Evolutionary conservation across 2,888 invertebrate genomes (phyloP).

Genomic region (Platerodrilus igneus): DNA sequence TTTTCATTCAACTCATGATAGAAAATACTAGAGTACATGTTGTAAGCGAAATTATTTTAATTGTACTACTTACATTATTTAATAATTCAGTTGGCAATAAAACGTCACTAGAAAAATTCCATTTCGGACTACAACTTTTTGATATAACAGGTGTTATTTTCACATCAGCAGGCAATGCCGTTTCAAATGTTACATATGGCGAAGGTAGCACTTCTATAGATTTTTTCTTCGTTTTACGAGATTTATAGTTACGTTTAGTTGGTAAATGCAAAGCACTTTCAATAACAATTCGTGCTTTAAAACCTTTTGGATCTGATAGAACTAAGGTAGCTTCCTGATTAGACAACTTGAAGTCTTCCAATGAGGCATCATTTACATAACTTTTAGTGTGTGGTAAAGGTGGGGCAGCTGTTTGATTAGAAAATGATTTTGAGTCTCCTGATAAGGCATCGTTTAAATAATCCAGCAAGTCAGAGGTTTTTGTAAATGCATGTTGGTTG

Average conservation of each 20-base stretch:
- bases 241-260: slow-evolving; percentile 41
- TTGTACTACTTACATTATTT: slow-evolving; percentile 53
- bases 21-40: no score
- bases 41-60: no score
- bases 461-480: slow-evolving; percentile 44
- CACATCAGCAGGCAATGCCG: slow-evolving; percentile 36
- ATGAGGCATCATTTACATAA: no score
- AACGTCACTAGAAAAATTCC: slow-evolving; percentile 54
- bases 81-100: slow-evolving; percentile 50
- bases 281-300: slow-evolving; percentile 53
- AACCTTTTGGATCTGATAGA: slow-evolving; percentile 25
- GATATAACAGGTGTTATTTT: slow-evolving; percentile 51
- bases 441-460: slow-evolving; percentile 42
- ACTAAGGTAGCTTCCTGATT: not conserved
- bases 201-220: slow-evolving; percentile 50
- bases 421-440: slow-evolving; percentile 18
- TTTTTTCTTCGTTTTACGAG: slow-evolving; percentile 39
- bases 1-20: no score
- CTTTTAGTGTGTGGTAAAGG: no score
- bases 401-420: no score
- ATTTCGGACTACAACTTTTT: slow-evolving; percentile 52
- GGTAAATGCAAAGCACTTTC: slow-evolving; percentile 57
- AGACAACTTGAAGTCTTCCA: no score
- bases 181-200: slow-evolving; percentile 60
- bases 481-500: slow-evolving; percentile 26